phyloP scores from a whole-genome alignment of 2,113 vertebrate genomes.

The Myiozetetes cayanensis region DNA sequence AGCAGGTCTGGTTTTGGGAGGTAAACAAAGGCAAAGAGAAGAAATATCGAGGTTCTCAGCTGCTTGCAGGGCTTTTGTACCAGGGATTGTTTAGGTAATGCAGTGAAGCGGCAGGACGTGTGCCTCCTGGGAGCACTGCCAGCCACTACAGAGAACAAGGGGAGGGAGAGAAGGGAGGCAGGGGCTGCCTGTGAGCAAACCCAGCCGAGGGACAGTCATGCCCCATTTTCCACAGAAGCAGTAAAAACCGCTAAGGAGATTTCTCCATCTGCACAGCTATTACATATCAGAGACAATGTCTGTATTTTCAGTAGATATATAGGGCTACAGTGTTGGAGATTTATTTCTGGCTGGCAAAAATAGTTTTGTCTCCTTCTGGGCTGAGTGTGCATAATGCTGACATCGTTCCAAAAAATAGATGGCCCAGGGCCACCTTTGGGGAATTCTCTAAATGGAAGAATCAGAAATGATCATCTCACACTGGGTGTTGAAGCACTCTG shows the following conservation, averaged over 20 bases:
- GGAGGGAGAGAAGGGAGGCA: background rate
- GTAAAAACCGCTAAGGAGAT: conserved; percentile 35
- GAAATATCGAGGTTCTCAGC: background rate
- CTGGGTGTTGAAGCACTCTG: background rate
- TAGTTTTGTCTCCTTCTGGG: conserved; percentile 2
- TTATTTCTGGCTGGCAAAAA: conserved; percentile 29
- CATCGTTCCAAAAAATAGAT: conserved; percentile 21
- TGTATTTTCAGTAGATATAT: conserved; percentile 57
- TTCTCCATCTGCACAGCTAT: conserved; percentile 60
- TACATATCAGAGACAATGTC: conserved; percentile 41
- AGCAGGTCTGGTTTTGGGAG: background rate
- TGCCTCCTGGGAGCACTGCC: background rate
- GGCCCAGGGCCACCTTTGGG: conserved; percentile 19
- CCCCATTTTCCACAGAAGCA: conserved; percentile 43
- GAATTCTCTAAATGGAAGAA: conserved; percentile 15
- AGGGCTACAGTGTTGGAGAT: background rate
- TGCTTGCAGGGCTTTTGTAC: conserved; percentile 30
- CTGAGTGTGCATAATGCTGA: background rate
- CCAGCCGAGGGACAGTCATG: background rate
- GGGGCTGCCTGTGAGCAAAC: background rate
- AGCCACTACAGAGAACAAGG: background rate
- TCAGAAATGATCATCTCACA: background rate
- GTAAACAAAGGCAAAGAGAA: background rate
- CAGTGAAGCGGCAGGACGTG: background rate
- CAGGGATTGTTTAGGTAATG: conserved; percentile 14